These are phyloP conservation scores for Sapajus apella DNA, from an alignment of 2,113 vertebrate genomes.

Conservation along the genomic window DNA sequence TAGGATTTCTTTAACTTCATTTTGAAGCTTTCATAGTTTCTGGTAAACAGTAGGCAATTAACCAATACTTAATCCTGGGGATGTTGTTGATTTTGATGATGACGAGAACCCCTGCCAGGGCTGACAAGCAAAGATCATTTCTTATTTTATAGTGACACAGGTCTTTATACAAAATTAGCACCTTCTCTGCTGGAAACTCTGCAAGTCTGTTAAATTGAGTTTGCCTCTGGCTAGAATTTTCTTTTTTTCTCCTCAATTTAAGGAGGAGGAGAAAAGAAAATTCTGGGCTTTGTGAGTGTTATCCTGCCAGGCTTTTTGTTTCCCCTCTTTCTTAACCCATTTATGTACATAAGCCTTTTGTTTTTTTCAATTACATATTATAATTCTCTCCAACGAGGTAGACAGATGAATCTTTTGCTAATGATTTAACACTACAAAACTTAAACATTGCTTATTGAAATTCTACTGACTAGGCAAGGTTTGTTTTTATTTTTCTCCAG, in stretches of 20 bases:
- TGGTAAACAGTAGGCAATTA: not conserved
- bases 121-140: not conserved
- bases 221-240: conserved; percentile 35
- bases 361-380: not conserved
- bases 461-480: not conserved
- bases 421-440: not conserved
- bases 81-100: not conserved
- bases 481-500: not conserved
- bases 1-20: not conserved
- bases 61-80: not conserved
- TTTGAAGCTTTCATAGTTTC: conserved; percentile 17
- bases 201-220: conserved; percentile 4
- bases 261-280: not conserved
- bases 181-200: not conserved
- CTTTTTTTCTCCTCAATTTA: not conserved
- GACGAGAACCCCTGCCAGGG: not conserved
- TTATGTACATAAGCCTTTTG: not conserved
- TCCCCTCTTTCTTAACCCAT: not conserved
- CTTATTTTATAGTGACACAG: not conserved
- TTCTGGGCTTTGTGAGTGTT: not conserved
- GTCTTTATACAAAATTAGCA: conserved; percentile 31
- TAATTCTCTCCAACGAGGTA: not conserved
- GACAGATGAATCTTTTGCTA: not conserved
- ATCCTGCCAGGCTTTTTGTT: not conserved
- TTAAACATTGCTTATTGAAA: conserved; percentile 12